Evolutionary conservation across 1,140 invertebrate species (phyloP), one percentile per base, ranked within the genome.

Genomic region (Lepidostoma basale): DNA sequence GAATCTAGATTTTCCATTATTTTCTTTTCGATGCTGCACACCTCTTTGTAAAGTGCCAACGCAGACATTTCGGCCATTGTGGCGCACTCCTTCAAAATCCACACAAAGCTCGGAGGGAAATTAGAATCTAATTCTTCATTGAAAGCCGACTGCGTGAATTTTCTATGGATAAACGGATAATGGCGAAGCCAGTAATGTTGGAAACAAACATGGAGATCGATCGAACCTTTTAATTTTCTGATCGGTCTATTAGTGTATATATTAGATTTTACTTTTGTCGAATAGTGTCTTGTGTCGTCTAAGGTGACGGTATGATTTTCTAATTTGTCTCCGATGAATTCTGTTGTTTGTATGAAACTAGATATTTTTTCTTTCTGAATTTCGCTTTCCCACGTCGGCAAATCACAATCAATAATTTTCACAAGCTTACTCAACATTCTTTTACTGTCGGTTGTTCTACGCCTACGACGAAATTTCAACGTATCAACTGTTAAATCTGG

Each of bases 31-130:
- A 81, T 2, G 0, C 72, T 54, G 3, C 78, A 30, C 8, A 81
- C 33, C 70, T 86, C 84, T 63, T 82, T 77, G 26, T 86, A 86
- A 0, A 87, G 69, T 33, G 80, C 74, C 30, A 77, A 68, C 23
- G 73, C 74, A 0, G 74, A 68, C 60, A 85, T 79, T 69, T 84
- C 81, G 10, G 82, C 68, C 16, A 79, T 74, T 16, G 74, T 68
- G 1, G 85, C 79, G 63, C 84, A 85, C 47, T 83, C 82, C 22
- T 81, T 80, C 3, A 87, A 67, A 2, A 87, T 67, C 85, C 85
- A 86, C 18, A 77, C 76, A 67, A 85, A 87, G 73, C 74, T 83
- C 12, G 70, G 36, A 1, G 85, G 82, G 10, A 87, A 77, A 9
- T 78, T 69, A 28, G 74, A 75, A 69, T 81, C 74, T 0, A 85